phyloP scores from a whole-genome alignment of 1,140 invertebrate species.

The Heliconius hewitsoni region DNA sequence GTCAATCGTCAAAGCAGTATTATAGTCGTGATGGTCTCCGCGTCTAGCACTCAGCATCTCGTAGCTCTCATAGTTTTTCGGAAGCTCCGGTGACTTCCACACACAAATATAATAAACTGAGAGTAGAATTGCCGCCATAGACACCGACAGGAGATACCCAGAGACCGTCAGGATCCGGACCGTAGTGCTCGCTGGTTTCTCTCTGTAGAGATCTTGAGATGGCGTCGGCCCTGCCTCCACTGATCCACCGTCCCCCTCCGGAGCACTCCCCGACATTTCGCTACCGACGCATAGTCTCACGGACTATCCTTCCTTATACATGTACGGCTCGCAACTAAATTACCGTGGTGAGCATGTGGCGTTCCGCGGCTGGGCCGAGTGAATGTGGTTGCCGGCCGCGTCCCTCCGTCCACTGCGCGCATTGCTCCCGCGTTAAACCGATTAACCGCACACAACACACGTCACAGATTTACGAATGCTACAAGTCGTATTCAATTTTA shows the following conservation, averaged over 20 bases:
- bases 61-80: constrained; percentile 45
- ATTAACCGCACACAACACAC: constrained; percentile 66
- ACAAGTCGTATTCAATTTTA: constrained; percentile 56
- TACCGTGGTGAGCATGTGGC: constrained; percentile 49
- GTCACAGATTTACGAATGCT: constrained; percentile 67
- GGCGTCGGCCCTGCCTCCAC: constrained; percentile 57
- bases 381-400: constrained; percentile 53
- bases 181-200: constrained; percentile 90
- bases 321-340: background rate
- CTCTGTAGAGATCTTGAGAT: constrained; percentile 86
- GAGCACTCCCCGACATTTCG: constrained; percentile 65
- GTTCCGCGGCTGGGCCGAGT: constrained; percentile 57
- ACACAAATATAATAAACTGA: constrained; percentile 92
- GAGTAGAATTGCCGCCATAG: constrained; percentile 94
- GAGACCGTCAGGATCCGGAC: constrained; percentile 95
- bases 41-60: constrained; percentile 43
- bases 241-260: constrained; percentile 55
- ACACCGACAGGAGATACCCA: constrained; percentile 96
- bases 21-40: constrained; percentile 42
- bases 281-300: constrained; percentile 49
- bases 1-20: constrained; percentile 36
- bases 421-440: constrained; percentile 62
- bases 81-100: constrained; percentile 86
- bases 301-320: constrained; percentile 23
- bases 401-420: constrained; percentile 52